Evolutionary conservation across 2,797 vertebrate genomes (phyloP).

Genomic region (Alca torda): DNA sequence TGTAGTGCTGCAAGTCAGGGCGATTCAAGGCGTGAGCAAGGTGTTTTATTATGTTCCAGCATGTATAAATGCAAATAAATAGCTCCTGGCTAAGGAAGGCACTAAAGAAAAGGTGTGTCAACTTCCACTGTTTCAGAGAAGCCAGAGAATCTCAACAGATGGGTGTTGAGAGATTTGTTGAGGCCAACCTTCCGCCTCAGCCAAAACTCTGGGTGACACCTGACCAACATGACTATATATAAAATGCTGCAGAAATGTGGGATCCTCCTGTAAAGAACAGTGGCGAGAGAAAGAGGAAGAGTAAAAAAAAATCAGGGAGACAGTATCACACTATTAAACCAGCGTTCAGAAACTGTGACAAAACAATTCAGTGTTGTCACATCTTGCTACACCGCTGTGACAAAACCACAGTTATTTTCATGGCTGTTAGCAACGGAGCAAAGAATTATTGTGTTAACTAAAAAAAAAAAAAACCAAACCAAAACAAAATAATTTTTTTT

Average conservation of each 20-base stretch:
- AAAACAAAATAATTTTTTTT: background rate
- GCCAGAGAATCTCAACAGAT: background rate
- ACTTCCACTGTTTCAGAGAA: background rate
- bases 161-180: background rate
- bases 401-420: background rate
- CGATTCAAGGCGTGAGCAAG: background rate
- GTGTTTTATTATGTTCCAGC: background rate
- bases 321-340: background rate
- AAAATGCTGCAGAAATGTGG: background rate
- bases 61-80: background rate
- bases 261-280: background rate
- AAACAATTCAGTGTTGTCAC: background rate
- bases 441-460: background rate
- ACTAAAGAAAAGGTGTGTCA: background rate
- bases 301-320: background rate
- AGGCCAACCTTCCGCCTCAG: background rate
- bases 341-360: background rate
- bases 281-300: background rate
- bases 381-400: background rate
- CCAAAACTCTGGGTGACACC: background rate
- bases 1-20: background rate
- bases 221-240: rapidly evolving
- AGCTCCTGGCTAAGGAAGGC: background rate
- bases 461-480: background rate
- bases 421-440: background rate